Evolutionary conservation across 2,888 invertebrate species (phyloP), one percentile per base, ranked within the genome.

Genomic region (Ommatoiulus sabulosus): DNA sequence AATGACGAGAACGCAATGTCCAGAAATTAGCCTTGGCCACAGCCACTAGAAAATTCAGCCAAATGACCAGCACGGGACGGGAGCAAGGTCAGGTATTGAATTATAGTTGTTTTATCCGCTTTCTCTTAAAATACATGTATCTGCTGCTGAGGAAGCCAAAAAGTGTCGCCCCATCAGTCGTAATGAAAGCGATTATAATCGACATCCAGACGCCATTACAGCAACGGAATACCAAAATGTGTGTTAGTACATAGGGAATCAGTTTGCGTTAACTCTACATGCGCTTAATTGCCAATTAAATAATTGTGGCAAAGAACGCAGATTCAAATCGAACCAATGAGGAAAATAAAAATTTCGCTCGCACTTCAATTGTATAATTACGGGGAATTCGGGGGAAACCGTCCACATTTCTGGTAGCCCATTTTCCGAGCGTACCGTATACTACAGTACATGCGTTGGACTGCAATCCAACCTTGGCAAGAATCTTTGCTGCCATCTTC

Each of bases 211-310:
- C 80, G 35, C 24, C 80, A 24, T 80, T 80, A 35, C 80, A 80
- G 12, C 80, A 80, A 35, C 80, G 35, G 80, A 80, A 80, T 80
- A 35, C 35, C 80, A 80, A 80, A 80, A 80, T 4, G 24, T 35
- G 3, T 80, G n/a, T 72, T 72, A 72, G 72, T n/a, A 72, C 5
- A 8, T 35, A 3, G 8, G 24, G 35, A 80, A 35, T 80, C 35
- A 80, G 35, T 80, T 72, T 72, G 6, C 24, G 20, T 72, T 20
- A 20, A 72, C 72, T 72, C 24, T 72, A 20, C 72, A 7, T 10
- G 24, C 6, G 80, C 35, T 35, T 80, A 80, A 80, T 80, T 80
- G 80, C 80, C 80, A 80, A 80, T 80, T 80, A 80, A 80, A 35
- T 7, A 80, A 80, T 80, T 80, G 80, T 35, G 80, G 35, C 80